These are phyloP conservation scores for Trachurus trachurus DNA, from an alignment of 2,797 vertebrate genomes.

Conservation along the genomic window DNA sequence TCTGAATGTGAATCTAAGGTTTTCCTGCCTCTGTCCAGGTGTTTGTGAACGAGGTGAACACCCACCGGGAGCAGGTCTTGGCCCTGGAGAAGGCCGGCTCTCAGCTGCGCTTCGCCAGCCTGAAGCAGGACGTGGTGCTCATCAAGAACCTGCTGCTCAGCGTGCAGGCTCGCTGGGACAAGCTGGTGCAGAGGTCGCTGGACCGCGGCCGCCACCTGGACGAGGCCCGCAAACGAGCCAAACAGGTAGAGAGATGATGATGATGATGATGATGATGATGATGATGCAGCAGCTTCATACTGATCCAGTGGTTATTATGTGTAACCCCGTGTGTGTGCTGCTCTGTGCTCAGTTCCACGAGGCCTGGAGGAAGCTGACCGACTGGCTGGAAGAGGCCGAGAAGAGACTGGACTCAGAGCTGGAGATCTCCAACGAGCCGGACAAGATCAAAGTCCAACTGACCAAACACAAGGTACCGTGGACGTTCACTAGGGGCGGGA, in stretches of 20 bases:
- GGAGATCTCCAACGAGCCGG: conserved; percentile 98
- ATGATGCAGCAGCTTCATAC: no score
- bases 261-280: no score
- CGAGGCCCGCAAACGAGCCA: conserved; percentile 96
- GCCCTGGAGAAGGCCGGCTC: conserved; percentile 96
- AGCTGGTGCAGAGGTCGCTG: conserved; percentile 96
- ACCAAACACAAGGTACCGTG: conserved; percentile 94
- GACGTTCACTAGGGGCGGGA: no score
- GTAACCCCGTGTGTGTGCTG: neutral
- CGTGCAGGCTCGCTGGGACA: conserved; percentile 98
- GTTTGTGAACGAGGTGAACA: conserved; percentile 98
- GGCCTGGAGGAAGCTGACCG: conserved; percentile 97
- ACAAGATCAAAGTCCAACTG: conserved; percentile 98
- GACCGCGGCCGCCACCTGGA: conserved; percentile 96
- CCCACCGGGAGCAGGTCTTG: conserved; percentile 95
- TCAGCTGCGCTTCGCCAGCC: conserved; percentile 96
- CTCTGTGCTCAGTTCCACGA: conserved; percentile 91
- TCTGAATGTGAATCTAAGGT: no score
- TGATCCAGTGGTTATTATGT: no score
- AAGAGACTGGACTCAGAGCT: conserved; percentile 95
- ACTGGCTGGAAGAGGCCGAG: conserved; percentile 99
- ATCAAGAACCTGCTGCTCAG: conserved; percentile 99
- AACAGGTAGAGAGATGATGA: conserved; percentile 87
- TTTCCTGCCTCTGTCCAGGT: conserved; percentile 82
- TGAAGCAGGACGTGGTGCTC: conserved; percentile 98